Percentiles rank a stretch among this genome's conserved stretches.
phyloP scores from a whole-genome alignment of 2,797 vertebrate genomes.

The Ctenopoma kingsleyae region DNA sequence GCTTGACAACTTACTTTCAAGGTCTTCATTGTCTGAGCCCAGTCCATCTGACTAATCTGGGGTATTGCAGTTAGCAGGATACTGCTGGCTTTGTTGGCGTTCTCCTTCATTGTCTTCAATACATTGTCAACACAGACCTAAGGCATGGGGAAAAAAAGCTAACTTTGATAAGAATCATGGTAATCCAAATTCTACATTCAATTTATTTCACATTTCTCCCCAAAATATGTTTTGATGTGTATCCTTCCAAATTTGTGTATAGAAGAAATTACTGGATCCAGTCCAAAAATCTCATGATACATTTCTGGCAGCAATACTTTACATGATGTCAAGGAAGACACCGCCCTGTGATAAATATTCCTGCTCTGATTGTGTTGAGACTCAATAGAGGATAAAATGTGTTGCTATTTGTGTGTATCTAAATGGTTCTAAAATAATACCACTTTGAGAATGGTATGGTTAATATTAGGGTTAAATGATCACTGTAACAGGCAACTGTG shows the following conservation, averaged over 20 bases:
- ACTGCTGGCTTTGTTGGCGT: conserved; percentile 96
- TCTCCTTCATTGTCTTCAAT: conserved; percentile 96
- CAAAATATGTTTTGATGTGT: background rate
- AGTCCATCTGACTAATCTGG: conserved; percentile 93
- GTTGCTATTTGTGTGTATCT: too few species aligned
- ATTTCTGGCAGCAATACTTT: background rate
- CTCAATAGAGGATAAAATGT: too few species aligned
- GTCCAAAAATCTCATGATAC: background rate
- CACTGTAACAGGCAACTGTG: too few species aligned
- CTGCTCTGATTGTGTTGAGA: background rate
- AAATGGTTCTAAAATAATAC: too few species aligned
- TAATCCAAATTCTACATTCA: conserved; percentile 28
- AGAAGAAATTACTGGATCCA: background rate
- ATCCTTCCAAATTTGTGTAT: too few species aligned
- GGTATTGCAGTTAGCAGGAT: conserved; percentile 94
- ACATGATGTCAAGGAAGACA: too few species aligned
- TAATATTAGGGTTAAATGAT: too few species aligned
- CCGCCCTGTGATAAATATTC: background rate
- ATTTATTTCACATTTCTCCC: background rate
- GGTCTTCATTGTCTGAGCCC: conserved; percentile 87
- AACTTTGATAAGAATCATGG: conserved; percentile 11
- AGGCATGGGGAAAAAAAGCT: background rate
- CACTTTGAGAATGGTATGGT: too few species aligned
- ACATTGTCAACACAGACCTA: conserved; percentile 98
- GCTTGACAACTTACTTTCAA: conserved; percentile 86